A percentile compares a stretch with the other conserved stretches of the same genome.
Evolutionary conservation across 2,888 invertebrate genomes (phyloP).

Genomic region (Branchipolynoe longqiensis): DNA sequence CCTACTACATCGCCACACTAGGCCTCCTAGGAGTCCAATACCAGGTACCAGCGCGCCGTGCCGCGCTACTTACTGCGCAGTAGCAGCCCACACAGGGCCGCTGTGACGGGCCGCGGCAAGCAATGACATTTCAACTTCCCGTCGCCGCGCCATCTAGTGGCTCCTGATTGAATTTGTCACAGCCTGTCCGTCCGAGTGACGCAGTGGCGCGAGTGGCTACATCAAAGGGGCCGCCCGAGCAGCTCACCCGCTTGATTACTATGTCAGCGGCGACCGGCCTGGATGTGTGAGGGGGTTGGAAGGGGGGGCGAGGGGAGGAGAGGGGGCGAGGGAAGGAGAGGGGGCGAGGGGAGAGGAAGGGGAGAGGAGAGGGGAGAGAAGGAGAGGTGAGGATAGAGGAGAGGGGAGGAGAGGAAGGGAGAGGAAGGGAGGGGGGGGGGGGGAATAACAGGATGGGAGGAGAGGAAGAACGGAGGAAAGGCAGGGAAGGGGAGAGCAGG

Average conservation of each 20-base stretch:
- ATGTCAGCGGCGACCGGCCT: conserved; percentile 20
- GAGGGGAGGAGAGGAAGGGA: not conserved
- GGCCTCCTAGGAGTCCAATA: no score
- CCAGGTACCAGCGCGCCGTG: no score
- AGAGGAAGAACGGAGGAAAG: no score
- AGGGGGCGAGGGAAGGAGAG: not conserved
- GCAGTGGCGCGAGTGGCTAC: conserved; percentile 40
- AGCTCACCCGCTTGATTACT: conserved; percentile 24
- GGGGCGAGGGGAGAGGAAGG: not conserved
- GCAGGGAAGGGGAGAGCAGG: not conserved
- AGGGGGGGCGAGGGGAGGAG: conserved; percentile 31
- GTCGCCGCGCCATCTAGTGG: not conserved
- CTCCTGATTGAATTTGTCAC: conserved; percentile 54
- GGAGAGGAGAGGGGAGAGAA: not conserved
- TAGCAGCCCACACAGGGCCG: not conserved
- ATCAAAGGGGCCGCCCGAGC: conserved; percentile 54
- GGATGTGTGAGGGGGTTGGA: conserved; percentile 18
- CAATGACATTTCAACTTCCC: conserved; percentile 45
- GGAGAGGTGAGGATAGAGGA: no score
- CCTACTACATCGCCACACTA: no score
- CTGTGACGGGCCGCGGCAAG: not conserved
- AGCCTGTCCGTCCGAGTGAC: conserved; percentile 37
- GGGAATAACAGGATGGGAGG: no score
- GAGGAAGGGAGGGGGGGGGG: not conserved
- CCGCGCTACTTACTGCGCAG: not conserved